Evolutionary conservation across 2,888 invertebrate species (phyloP).

Genomic region (Epirrhoe alternata): DNA sequence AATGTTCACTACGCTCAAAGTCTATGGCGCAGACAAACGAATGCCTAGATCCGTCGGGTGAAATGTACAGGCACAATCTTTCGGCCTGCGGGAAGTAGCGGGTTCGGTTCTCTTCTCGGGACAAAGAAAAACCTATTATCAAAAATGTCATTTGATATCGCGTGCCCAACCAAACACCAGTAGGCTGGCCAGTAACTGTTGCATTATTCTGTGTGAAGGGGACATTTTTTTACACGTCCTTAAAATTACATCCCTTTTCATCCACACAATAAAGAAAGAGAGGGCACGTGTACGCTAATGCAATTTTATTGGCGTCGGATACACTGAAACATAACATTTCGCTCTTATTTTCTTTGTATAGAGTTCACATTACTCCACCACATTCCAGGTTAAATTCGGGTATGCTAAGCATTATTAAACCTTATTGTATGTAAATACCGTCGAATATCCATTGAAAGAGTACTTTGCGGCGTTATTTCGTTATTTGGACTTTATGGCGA

Average conservation of each 20-base stretch:
- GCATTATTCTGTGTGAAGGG: slow-evolving; percentile 16
- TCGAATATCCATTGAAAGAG: slow-evolving; percentile 13
- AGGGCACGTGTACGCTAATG: slow-evolving; percentile 28
- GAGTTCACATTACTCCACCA: slow-evolving; percentile 13
- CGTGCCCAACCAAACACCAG: slow-evolving; percentile 10
- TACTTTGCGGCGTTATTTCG: not conserved
- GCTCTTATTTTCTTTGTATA: slow-evolving; percentile 11
- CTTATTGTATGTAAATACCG: slow-evolving; percentile 25
- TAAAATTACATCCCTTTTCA: slow-evolving; percentile 31
- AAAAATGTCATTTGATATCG: slow-evolving; percentile 9
- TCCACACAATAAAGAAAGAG: slow-evolving; percentile 25
- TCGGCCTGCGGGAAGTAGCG: no score
- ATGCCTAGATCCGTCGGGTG: no score
- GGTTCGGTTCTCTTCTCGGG: not conserved
- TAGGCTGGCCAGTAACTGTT: slow-evolving; percentile 2
- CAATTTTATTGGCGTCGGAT: slow-evolving; percentile 26
- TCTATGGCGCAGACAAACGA: no score
- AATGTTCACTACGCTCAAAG: no score
- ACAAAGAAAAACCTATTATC: slow-evolving; percentile 1
- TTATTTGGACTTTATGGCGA: slow-evolving; percentile 3
- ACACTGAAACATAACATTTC: not conserved
- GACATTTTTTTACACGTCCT: slow-evolving; percentile 28
- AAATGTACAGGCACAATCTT: no score
- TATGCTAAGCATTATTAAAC: slow-evolving; percentile 8
- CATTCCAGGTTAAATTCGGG: slow-evolving; percentile 14